A percentile compares a stretch with the other conserved stretches of the same genome.
These are phyloP conservation scores for Progne subis DNA, from an alignment of 2,113 vertebrate species.

Conservation along the genomic window DNA sequence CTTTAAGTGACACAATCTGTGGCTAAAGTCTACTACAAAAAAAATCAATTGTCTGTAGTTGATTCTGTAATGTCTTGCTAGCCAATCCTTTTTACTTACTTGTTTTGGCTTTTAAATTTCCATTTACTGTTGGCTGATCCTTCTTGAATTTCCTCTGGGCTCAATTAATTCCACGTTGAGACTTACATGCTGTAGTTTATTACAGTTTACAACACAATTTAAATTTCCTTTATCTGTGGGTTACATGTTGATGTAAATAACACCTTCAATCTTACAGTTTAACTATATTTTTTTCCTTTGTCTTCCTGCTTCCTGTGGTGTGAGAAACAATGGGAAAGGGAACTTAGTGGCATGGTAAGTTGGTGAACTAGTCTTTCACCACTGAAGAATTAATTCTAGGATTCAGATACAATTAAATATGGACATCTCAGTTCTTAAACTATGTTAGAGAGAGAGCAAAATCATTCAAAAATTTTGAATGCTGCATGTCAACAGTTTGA, in stretches of 20 bases:
- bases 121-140: neutral
- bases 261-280: neutral
- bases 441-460: neutral
- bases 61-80: neutral
- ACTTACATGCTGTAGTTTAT: neutral
- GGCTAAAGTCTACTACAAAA: neutral
- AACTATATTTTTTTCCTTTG: slow-evolving; percentile 67
- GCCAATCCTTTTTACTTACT: neutral
- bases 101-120: neutral
- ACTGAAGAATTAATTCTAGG: neutral
- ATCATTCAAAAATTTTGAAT: neutral
- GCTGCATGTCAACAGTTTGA: neutral
- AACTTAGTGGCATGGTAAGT: slow-evolving; percentile 73
- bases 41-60: neutral
- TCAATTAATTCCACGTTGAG: neutral
- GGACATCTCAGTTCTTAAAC: neutral
- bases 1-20: neutral
- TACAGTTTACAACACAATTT: neutral
- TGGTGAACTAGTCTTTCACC: slow-evolving; percentile 47
- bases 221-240: neutral
- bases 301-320: slow-evolving; percentile 70
- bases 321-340: slow-evolving; percentile 72
- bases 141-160: neutral
- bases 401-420: neutral
- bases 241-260: neutral